Base-by-base conservation (phyloP, 2,888 invertebrate species). In the Nesidiocoris tenuis region DNA sequence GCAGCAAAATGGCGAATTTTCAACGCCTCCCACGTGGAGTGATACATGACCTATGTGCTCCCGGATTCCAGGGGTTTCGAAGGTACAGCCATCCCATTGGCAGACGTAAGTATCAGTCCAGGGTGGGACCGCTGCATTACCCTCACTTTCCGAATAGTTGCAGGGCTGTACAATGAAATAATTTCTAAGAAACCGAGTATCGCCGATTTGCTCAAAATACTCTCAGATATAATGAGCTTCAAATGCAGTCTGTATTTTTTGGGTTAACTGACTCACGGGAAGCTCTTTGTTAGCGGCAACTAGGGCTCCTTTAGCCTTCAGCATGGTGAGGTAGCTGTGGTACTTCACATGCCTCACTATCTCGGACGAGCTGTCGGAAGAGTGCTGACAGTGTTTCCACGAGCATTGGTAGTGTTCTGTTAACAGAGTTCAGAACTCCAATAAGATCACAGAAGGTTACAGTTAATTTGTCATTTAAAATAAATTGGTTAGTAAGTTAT, bases 301-400 rank as follows among this genome's bases (percentile, higher is more conserved):
- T 79, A 90, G 90, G 22, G 86, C 85, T 0, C 94, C 95, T 5
- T 92, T 87, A 19, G 89, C 89, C 82, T 91, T 88, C 16, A 96
- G 84, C 80, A 90, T 90, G 0, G 90, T 88, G 81, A 95, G 93
- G 83, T 94, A 96, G 0, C 91, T 89, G 82, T 96, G 96, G 81
- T 91, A 94, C 82, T 91, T 90, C 0, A 93, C 85, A 82, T 96
- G 96, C 1, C 94, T 86, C 1, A 88, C 84, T 74, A 92, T 87
- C 80, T 90, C 89, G 3, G 86, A 83, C 17, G 84, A 83, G 72
- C 87, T 85, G 0, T 82, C 79, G 16, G 84, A 84, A 67, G 85
- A 84, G 67, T 84, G 85, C 1, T 82, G 83, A 79, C 91, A 91
- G 0, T 86, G 82, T 63, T 85, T 85, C 91, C 90, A 91, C 17